phyloP scores from a whole-genome alignment of 2,113 vertebrate genomes.

The Regulus satrapa region DNA sequence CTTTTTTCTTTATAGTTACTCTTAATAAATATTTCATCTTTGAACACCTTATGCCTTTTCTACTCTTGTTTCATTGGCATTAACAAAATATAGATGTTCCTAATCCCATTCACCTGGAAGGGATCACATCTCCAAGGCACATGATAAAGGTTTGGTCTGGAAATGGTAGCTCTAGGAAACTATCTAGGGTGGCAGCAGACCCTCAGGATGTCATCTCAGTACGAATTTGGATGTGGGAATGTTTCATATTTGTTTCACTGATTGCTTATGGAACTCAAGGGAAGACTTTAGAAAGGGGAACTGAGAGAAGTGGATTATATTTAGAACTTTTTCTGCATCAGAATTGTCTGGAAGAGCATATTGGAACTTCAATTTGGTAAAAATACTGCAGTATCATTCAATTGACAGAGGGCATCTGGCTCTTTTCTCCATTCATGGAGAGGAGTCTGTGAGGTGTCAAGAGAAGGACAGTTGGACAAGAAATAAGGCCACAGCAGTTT shows the following conservation, averaged over 20 bases:
- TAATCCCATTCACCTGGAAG: not conserved
- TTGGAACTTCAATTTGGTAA: not conserved
- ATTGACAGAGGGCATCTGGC: not conserved
- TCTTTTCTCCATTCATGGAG: not conserved
- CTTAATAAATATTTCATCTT: slow-evolving; percentile 4
- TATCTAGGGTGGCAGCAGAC: not conserved
- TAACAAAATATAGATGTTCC: not conserved
- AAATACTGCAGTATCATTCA: not conserved
- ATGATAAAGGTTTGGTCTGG: not conserved
- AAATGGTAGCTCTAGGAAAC: not conserved
- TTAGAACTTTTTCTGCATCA: not conserved
- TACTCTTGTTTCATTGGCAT: not conserved
- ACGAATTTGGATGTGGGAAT: not conserved
- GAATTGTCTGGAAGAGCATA: not conserved
- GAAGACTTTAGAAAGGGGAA: not conserved
- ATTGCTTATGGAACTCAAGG: not conserved
- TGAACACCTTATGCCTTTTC: not conserved
- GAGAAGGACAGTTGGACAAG: not conserved
- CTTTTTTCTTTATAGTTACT: not conserved
- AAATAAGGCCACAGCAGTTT: not conserved
- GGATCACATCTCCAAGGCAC: not conserved
- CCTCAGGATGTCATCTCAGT: not conserved
- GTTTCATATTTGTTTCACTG: not conserved
- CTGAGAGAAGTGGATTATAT: not conserved
- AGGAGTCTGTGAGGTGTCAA: not conserved